A percentile compares a stretch with the other conserved stretches of the same genome.
Conservation (phyloP, 2,797 vertebrate species). For the Brachymystax lenok region DNA sequence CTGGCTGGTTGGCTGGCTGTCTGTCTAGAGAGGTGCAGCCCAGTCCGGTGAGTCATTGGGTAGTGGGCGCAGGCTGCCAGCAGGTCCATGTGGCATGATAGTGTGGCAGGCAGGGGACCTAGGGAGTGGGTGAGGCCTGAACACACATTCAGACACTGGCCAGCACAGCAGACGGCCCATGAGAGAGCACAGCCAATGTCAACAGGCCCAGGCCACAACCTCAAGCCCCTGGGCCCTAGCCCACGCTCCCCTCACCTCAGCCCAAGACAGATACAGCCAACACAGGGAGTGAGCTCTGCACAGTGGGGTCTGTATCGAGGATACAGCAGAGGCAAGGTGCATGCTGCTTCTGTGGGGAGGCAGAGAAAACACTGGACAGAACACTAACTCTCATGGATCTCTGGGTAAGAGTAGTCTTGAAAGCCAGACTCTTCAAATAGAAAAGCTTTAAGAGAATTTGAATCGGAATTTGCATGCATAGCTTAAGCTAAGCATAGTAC, state of each 20-base stretch:
- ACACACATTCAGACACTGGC: constrained; percentile 30
- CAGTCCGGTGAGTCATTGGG: constrained; percentile 62
- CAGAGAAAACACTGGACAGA: constrained; percentile 1
- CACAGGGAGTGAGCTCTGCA: constrained; percentile 32
- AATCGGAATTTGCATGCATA: constrained; percentile 33
- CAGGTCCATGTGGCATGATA: constrained; percentile 39
- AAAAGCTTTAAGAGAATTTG: not conserved
- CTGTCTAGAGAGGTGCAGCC: constrained; percentile 40
- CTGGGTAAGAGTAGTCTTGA: not conserved
- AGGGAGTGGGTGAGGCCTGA: constrained; percentile 6
- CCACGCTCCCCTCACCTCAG: not conserved
- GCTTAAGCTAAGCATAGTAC: constrained; percentile 16
- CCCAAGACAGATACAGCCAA: constrained; percentile 4
- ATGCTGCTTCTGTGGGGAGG: constrained; percentile 26
- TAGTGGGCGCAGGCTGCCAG: constrained; percentile 40
- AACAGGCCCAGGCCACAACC: constrained; percentile 60
- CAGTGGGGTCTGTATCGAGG: not conserved
- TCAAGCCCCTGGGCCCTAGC: not conserved
- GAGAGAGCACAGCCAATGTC: constrained; percentile 56
- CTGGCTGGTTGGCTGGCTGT: constrained; percentile 32
- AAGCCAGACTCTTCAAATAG: not conserved
- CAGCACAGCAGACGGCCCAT: constrained; percentile 40
- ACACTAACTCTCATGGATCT: not conserved
- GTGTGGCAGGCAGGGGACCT: constrained; percentile 26
- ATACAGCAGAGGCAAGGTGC: constrained; percentile 30